Conservation (phyloP, 2,113 vertebrate genomes). For the Halichoerus grypus region DNA sequence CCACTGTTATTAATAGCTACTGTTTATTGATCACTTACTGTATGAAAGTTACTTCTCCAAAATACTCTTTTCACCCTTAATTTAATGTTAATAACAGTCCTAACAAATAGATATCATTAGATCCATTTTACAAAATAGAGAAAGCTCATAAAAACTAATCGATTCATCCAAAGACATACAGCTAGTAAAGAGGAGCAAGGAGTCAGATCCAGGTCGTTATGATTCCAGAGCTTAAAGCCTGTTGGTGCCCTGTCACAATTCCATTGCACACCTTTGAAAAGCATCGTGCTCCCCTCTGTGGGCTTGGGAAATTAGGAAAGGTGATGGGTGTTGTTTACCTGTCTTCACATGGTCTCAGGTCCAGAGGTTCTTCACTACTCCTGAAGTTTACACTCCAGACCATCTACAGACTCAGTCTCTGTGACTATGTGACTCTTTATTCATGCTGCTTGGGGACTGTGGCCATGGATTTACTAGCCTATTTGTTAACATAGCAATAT, state of each 20-base stretch:
- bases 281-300: not conserved
- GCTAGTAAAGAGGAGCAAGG: not conserved
- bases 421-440: not conserved
- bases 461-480: not conserved
- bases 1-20: not conserved
- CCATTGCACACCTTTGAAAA: not conserved
- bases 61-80: not conserved
- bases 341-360: not conserved
- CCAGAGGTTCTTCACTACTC: not conserved
- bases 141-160: not conserved
- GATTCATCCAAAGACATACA: not conserved
- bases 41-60: not conserved
- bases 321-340: not conserved
- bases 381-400: not conserved
- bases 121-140: conserved; percentile 25
- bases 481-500: not conserved
- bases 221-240: not conserved
- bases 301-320: not conserved
- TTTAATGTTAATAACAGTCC: not conserved
- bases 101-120: not conserved
- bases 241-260: not conserved
- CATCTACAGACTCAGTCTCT: not conserved
- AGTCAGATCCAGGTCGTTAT: not conserved
- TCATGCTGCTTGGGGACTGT: not conserved
- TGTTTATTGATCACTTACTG: not conserved